Percentiles rank a stretch among this genome's conserved stretches.
These are phyloP conservation scores for Lordiphosa fenestrarum DNA, from an alignment of 2,888 invertebrate species.

Conservation along the genomic window DNA sequence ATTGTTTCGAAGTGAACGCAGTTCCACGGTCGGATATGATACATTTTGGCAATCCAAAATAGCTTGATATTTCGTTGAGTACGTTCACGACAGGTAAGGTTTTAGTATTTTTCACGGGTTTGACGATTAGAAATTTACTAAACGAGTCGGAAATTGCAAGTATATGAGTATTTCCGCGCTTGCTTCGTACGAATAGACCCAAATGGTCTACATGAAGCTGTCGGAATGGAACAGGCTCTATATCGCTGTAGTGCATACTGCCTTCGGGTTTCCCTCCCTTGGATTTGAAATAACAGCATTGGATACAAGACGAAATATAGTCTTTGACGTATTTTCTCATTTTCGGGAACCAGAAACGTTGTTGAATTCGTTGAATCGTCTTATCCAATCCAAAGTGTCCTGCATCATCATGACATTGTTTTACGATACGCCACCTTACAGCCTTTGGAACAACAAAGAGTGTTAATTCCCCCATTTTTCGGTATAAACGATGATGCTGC, in stretches of 20 bases:
- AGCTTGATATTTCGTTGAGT: neutral
- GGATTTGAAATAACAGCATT: neutral
- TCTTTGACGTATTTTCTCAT: neutral
- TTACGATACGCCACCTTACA: neutral
- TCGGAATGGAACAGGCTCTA: too few species aligned
- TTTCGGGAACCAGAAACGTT: conserved; percentile 32
- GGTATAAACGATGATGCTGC: too few species aligned
- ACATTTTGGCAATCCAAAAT: neutral
- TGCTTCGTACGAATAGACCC: neutral
- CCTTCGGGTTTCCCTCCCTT: too few species aligned
- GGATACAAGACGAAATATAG: neutral
- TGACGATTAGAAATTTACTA: neutral
- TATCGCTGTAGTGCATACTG: too few species aligned
- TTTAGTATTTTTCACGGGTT: neutral
- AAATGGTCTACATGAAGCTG: too few species aligned
- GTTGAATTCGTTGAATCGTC: conserved; percentile 24
- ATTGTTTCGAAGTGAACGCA: conserved; percentile 1
- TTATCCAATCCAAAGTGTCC: conserved; percentile 36
- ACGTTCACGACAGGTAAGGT: neutral
- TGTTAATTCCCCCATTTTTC: too few species aligned
- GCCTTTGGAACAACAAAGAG: neutral
- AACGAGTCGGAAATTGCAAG: neutral
- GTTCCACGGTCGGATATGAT: conserved; percentile 3
- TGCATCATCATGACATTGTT: conserved; percentile 31
- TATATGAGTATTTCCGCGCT: conserved; percentile 4